These are phyloP conservation scores for Drosophila punjabiensis DNA, from an alignment of 1,140 invertebrate species.

Conservation along the genomic window DNA sequence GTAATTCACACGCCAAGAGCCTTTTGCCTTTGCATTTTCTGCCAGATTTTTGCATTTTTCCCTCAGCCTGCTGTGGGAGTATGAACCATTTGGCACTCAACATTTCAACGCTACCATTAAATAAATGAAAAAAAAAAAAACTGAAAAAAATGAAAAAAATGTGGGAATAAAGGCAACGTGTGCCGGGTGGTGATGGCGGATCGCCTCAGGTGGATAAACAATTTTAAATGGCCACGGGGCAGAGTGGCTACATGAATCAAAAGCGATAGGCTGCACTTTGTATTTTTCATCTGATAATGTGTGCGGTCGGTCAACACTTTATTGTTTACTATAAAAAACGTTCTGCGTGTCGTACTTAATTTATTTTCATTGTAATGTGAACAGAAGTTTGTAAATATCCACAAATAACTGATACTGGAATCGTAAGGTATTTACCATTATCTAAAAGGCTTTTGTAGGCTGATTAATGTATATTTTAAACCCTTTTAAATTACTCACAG, in stretches of 20 bases:
- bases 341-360: constrained; percentile 17
- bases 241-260: constrained; percentile 29
- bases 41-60: constrained; percentile 28
- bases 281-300: constrained; percentile 24
- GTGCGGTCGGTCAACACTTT: constrained; percentile 7
- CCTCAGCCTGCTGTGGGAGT: constrained; percentile 8
- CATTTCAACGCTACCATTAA: constrained; percentile 49
- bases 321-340: constrained; percentile 7
- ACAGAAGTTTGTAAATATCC: background rate
- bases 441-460: background rate
- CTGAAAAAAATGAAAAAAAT: constrained; percentile 1
- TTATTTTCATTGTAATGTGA: constrained; percentile 14
- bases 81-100: constrained; percentile 45
- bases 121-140: constrained; percentile 27
- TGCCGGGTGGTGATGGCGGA: constrained; percentile 15
- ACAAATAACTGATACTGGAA: background rate
- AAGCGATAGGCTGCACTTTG: constrained; percentile 18
- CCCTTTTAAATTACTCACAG: background rate
- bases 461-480: background rate
- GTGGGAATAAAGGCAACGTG: constrained; percentile 27
- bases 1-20: constrained; percentile 21
- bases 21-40: constrained; percentile 28
- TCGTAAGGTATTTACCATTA: background rate
- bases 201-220: constrained; percentile 43
- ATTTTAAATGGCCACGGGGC: constrained; percentile 39